Conservation (phyloP, 2,797 vertebrate genomes). For the Mormyrops attenuatus region DNA sequence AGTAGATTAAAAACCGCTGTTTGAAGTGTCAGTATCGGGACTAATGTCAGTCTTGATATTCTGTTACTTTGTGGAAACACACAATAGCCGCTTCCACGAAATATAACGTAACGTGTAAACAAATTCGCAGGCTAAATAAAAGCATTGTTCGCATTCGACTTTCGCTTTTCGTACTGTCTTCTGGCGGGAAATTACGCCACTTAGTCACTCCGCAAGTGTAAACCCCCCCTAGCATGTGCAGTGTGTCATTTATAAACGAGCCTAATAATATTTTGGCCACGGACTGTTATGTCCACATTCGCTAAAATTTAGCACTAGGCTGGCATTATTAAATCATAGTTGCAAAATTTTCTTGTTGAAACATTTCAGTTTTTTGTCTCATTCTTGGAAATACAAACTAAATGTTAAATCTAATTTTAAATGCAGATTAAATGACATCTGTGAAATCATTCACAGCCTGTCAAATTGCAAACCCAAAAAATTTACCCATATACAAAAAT, state of each 20-base stretch:
- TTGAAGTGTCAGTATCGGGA: conserved; percentile 44
- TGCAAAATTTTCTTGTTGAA: neutral
- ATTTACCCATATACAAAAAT: neutral
- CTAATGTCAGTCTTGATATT: conserved; percentile 25
- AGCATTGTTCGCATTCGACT: neutral
- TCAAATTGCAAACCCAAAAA: neutral
- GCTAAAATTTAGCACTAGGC: neutral
- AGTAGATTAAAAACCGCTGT: conserved; percentile 41
- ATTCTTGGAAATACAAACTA: neutral
- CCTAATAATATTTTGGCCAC: neutral
- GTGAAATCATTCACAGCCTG: neutral
- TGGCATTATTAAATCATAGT: neutral
- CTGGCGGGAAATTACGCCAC: neutral
- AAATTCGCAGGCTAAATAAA: neutral
- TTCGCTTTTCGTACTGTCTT: neutral
- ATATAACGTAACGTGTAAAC: neutral
- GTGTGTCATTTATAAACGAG: neutral
- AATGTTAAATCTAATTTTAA: neutral
- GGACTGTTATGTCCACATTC: neutral
- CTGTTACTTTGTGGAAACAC: neutral
- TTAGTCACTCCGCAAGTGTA: neutral
- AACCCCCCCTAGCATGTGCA: neutral
- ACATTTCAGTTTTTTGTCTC: neutral
- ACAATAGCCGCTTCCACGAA: neutral
- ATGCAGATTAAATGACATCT: neutral